phyloP scores from a whole-genome alignment of 2,113 vertebrate species.

The Lasiurus borealis region DNA sequence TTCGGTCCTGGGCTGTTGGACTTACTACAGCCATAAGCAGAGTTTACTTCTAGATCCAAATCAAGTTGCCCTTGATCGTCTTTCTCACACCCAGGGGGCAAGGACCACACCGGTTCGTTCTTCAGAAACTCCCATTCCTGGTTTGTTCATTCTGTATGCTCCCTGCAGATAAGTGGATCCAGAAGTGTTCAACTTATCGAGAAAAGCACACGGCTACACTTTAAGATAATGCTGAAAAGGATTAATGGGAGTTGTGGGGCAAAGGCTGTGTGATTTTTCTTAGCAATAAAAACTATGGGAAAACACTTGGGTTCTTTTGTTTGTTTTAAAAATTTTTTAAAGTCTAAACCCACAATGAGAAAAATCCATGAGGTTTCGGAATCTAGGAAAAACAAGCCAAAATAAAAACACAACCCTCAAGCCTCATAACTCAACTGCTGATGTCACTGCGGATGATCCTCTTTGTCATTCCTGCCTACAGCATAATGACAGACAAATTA shows the following conservation, averaged over 20 bases:
- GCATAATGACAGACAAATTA: conserved; percentile 81
- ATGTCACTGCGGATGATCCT: conserved; percentile 66
- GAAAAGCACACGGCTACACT: conserved; percentile 76
- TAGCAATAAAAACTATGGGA: conserved; percentile 64
- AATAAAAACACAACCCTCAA: conserved; percentile 63
- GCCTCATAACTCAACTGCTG: not conserved
- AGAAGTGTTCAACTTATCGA: conserved; percentile 74
- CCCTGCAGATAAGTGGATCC: conserved; percentile 54
- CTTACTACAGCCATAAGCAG: not conserved
- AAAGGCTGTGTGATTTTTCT: conserved; percentile 52
- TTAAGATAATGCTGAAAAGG: conserved; percentile 71
- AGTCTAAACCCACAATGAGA: conserved; percentile 11
- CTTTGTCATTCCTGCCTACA: conserved; percentile 72
- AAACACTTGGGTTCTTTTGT: not conserved
- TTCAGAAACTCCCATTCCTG: conserved; percentile 20
- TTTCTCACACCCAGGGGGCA: not conserved
- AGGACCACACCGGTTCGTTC: not conserved
- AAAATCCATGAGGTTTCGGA: conserved; percentile 49
- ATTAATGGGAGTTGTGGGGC: conserved; percentile 52
- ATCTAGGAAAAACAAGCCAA: conserved; percentile 66
- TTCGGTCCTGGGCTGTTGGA: not conserved
- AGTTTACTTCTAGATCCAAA: not conserved
- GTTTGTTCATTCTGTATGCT: conserved; percentile 64
- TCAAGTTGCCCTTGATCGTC: not conserved
- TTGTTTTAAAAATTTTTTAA: not conserved